Conservation (phyloP, 1,140 invertebrate genomes). For the Drosophila sulfurigaster region DNA sequence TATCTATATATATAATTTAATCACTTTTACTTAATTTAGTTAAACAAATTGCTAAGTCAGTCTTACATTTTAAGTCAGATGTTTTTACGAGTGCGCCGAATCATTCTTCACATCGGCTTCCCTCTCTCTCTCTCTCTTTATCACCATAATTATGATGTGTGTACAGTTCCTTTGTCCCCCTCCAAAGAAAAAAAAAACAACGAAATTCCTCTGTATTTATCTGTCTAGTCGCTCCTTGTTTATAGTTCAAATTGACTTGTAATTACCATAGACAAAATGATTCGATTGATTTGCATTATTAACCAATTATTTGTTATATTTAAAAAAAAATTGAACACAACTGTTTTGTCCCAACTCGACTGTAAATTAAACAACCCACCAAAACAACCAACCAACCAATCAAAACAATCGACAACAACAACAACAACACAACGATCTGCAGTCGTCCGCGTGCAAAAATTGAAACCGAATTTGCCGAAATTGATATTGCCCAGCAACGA, state of each 20-base stretch:
- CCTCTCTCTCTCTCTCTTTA: not conserved
- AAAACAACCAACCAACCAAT: conserved; percentile 39
- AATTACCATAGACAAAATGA: conserved; percentile 67
- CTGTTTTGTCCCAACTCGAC: conserved; percentile 38
- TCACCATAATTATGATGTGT: conserved; percentile 14
- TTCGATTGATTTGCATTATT: conserved; percentile 48
- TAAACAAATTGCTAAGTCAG: conserved; percentile 46
- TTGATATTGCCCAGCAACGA: conserved; percentile 79
- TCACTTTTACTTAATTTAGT: conserved; percentile 34
- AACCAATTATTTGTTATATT: conserved; percentile 77
- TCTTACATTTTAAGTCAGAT: conserved; percentile 39
- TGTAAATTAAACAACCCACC: conserved; percentile 61
- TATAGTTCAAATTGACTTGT: conserved; percentile 55
- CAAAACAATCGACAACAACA: conserved; percentile 31
- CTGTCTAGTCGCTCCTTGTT: conserved; percentile 28
- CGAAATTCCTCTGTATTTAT: conserved; percentile 30
- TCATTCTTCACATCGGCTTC: conserved; percentile 47
- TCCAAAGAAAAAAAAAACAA: not conserved
- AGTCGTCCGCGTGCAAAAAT: conserved; percentile 84
- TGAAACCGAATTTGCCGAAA: conserved; percentile 84
- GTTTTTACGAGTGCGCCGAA: conserved; percentile 10
- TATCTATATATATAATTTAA: conserved; percentile 6
- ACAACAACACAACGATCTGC: conserved; percentile 36
- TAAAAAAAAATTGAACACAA: conserved; percentile 31
- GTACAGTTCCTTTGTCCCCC: conserved; percentile 18